Percentiles rank a stretch among this genome's conserved stretches.
phyloP scores from a whole-genome alignment of 2,888 invertebrate genomes.

The Stenoptilia bipunctidactyla region DNA sequence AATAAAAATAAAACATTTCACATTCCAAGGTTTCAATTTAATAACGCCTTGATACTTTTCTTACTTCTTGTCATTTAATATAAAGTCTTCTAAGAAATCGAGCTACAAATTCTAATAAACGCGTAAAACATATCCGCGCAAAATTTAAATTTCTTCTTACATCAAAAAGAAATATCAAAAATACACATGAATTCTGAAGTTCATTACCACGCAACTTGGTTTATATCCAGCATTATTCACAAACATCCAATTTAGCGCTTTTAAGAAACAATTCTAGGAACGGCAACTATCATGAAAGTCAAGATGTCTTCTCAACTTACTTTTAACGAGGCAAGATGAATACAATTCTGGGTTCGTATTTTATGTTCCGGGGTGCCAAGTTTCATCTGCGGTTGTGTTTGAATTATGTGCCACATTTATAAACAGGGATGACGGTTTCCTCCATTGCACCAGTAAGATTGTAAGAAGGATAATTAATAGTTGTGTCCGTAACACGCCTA shows the following conservation, averaged over 20 bases:
- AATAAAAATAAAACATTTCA: no score
- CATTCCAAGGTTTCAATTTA: no score
- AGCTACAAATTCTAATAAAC: no score
- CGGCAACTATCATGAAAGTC: slow-evolving; percentile 38
- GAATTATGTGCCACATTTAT: slow-evolving; percentile 63
- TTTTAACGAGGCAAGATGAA: slow-evolving; percentile 47
- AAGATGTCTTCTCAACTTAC: slow-evolving; percentile 42
- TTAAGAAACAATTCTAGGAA: slow-evolving; percentile 21
- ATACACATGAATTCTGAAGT: no score
- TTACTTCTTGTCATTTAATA: no score
- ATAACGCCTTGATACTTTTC: no score
- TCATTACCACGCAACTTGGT: no score
- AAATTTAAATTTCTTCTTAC: no score
- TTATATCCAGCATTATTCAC: no score
- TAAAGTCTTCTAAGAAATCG: no score
- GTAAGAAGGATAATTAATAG: slow-evolving; percentile 48
- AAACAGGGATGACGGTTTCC: slow-evolving; percentile 34
- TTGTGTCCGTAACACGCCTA: slow-evolving; percentile 32
- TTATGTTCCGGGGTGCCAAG: slow-evolving; percentile 35
- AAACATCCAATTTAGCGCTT: slow-evolving; percentile 6
- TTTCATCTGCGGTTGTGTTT: slow-evolving; percentile 56
- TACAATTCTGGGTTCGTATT: slow-evolving; percentile 43
- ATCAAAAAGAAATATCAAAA: no score
- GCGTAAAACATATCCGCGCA: no score
- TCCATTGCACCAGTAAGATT: background rate